Conservation (phyloP, 2,113 vertebrate genomes). For the Symphodus melops region DNA sequence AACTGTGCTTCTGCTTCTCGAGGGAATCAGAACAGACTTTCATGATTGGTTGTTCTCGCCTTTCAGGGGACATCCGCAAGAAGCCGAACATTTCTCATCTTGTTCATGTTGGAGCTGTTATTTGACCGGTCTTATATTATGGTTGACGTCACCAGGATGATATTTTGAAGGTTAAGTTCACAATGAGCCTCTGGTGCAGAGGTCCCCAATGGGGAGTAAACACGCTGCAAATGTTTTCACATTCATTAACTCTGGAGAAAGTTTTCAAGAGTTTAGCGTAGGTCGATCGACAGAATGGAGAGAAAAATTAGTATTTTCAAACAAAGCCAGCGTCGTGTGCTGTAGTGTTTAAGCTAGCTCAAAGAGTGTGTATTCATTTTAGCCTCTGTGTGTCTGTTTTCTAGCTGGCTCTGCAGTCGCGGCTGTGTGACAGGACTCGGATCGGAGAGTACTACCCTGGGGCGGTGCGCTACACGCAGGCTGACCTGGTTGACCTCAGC, state of each 20-base stretch:
- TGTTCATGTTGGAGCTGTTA: neutral
- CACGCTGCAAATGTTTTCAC: neutral
- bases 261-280: neutral
- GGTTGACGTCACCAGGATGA: neutral
- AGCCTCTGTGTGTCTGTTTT: slow-evolving; percentile 37
- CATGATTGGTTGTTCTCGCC: neutral
- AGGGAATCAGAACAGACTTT: slow-evolving; percentile 10
- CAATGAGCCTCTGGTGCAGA: neutral
- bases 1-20: neutral
- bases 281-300: neutral
- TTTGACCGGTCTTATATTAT: neutral
- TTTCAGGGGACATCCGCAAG: neutral
- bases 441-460: slow-evolving; percentile 83
- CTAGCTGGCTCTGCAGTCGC: slow-evolving; percentile 86
- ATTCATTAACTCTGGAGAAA: neutral
- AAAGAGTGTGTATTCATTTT: slow-evolving; percentile 21
- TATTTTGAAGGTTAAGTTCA: neutral
- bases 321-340: neutral
- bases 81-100: neutral
- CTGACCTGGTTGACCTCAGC: slow-evolving; percentile 74
- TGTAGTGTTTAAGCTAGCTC: neutral
- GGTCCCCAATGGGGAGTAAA: neutral
- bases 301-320: neutral
- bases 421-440: slow-evolving; percentile 81
- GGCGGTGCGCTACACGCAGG: slow-evolving; percentile 74